Percentiles rank a stretch among this genome's conserved stretches.
phyloP scores from a whole-genome alignment of 1,140 invertebrate species.

The Tetraneura akinire region DNA sequence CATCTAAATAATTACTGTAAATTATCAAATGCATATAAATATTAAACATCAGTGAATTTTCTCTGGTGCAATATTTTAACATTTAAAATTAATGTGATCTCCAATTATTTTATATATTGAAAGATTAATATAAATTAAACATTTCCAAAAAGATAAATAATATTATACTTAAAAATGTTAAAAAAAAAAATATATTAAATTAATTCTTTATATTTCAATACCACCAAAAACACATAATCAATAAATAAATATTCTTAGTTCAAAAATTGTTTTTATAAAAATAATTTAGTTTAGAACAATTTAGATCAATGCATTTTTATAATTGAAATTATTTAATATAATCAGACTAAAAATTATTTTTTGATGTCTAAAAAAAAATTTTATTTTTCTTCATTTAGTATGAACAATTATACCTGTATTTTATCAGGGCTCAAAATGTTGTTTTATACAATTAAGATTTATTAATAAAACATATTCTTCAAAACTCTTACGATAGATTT shows the following conservation, averaged over 20 bases:
- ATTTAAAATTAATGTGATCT: slow-evolving; percentile 22
- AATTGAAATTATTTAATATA: background rate
- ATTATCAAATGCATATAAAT: background rate
- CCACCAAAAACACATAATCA: background rate
- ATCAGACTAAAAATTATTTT: slow-evolving; percentile 22
- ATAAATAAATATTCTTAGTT: background rate
- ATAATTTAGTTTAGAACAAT: background rate
- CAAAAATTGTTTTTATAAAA: background rate
- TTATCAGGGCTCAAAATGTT: background rate
- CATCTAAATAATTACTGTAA: background rate
- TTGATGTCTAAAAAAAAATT: background rate
- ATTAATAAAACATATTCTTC: background rate
- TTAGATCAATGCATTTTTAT: slow-evolving; percentile 5
- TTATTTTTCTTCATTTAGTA: background rate
- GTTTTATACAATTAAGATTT: background rate
- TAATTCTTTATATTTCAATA: background rate
- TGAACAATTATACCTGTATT: background rate
- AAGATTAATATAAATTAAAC: slow-evolving; percentile 8
- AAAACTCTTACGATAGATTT: background rate
- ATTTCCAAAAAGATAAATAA: background rate
- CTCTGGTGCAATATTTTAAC: slow-evolving; percentile 28
- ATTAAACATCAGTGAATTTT: slow-evolving; percentile 6
- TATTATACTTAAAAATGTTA: background rate
- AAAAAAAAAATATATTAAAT: background rate
- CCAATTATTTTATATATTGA: slow-evolving; percentile 25